phyloP scores from a whole-genome alignment of 2,797 vertebrate genomes.

The Tenualosa thibaudeaui region DNA sequence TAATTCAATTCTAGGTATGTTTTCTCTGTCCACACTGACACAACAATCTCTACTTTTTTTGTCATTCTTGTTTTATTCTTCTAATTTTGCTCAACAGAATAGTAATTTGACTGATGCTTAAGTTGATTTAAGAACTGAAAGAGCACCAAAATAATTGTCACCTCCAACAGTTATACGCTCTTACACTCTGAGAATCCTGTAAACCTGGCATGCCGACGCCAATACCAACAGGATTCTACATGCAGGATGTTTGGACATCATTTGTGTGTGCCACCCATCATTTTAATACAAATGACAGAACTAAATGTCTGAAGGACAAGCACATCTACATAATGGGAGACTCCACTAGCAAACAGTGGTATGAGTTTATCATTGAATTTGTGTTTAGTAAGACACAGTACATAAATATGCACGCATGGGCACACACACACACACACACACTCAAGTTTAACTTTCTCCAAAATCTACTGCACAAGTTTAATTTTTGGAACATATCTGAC shows the following conservation, averaged over 20 bases:
- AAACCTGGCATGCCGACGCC: conserved; percentile 37
- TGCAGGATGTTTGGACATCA: conserved; percentile 46
- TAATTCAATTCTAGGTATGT: too few species aligned
- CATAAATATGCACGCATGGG: background rate
- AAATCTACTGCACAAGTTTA: background rate
- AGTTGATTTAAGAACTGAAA: too few species aligned
- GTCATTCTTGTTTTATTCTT: too few species aligned
- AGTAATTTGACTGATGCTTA: too few species aligned
- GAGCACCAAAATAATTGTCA: too few species aligned
- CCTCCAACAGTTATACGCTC: background rate
- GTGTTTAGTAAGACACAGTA: background rate
- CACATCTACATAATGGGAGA: background rate
- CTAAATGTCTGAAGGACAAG: background rate
- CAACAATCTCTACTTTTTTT: too few species aligned
- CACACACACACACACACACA: background rate
- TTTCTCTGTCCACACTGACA: too few species aligned
- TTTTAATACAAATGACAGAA: background rate
- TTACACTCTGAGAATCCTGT: conserved; percentile 19
- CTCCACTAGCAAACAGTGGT: background rate
- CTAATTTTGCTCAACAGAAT: too few species aligned
- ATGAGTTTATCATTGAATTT: background rate
- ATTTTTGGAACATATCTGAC: background rate
- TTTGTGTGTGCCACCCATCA: conserved; percentile 35
- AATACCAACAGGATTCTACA: background rate
- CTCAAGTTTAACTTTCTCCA: background rate